These are phyloP conservation scores for Odocoileus virginianus DNA, from an alignment of 2,113 vertebrate species.

Conservation along the genomic window DNA sequence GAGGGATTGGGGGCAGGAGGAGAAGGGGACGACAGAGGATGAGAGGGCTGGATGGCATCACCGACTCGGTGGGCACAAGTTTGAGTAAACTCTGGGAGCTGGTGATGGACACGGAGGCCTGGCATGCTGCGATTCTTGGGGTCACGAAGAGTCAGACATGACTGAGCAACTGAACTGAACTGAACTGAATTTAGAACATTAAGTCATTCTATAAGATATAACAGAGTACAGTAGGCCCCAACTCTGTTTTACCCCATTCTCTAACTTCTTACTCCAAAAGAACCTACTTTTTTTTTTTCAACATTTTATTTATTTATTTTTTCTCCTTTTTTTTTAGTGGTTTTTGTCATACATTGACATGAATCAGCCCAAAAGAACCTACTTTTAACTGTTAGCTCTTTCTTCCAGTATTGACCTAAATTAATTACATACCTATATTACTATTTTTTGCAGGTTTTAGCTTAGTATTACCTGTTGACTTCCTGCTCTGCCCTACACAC, in stretches of 20 bases:
- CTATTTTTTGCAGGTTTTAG: background rate
- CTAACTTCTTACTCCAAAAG: background rate
- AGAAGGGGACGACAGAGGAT: no score
- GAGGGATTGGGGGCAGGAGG: no score
- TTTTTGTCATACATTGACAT: no score
- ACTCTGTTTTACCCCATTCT: background rate
- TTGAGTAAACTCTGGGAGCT: no score
- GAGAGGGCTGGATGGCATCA: no score
- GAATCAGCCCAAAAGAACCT: background rate
- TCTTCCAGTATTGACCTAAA: background rate
- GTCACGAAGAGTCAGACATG: no score
- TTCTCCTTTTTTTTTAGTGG: no score
- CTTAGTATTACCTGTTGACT: background rate
- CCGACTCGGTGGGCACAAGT: no score
- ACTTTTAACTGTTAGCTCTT: background rate
- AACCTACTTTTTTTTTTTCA: background rate
- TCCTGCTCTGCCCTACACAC: background rate
- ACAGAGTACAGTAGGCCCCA: background rate
- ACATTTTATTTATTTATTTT: no score
- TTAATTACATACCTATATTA: background rate
- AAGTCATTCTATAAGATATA: background rate
- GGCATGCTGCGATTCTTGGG: no score
- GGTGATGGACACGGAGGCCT: no score
- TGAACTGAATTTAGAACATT: background rate
- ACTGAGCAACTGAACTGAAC: no score